A percentile compares a stretch with the other conserved stretches of the same genome.
These are phyloP conservation scores for Ferrisia virgata DNA, from an alignment of 2,888 invertebrate genomes.

Conservation along the genomic window DNA sequence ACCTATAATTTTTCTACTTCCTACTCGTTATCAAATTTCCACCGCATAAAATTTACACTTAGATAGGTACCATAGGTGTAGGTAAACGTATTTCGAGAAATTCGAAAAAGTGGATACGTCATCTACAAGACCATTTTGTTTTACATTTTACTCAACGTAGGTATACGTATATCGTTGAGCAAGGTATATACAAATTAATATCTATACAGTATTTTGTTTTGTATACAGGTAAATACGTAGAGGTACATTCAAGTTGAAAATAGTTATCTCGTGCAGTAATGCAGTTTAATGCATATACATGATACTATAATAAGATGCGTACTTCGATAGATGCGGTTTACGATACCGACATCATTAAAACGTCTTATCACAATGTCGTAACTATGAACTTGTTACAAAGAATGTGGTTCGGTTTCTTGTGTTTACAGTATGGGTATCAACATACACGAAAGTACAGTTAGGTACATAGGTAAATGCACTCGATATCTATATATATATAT, in stretches of 20 bases:
- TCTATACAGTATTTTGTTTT: too few relatives aligned
- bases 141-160: too few relatives aligned
- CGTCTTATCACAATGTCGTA: conserved; percentile 15
- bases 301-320: not conserved
- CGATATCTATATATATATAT: not conserved
- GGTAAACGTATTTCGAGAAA: not conserved
- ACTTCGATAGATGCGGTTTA: not conserved
- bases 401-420: not conserved
- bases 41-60: not conserved
- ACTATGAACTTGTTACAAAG: conserved; percentile 31
- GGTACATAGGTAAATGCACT: not conserved
- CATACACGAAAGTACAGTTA: not conserved
- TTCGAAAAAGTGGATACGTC: too few relatives aligned
- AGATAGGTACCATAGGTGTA: not conserved
- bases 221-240: too few relatives aligned
- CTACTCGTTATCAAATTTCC: not conserved
- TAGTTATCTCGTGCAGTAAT: not conserved
- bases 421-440: not conserved
- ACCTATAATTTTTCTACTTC: not conserved
- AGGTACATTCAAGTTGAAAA: too few relatives aligned
- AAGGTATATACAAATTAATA: too few relatives aligned
- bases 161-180: too few relatives aligned
- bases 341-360: conserved; percentile 5
- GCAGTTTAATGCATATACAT: not conserved
- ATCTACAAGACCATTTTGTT: too few relatives aligned